phyloP scores from a whole-genome alignment of 2,888 invertebrate species.

The Nipponacmea schrenckii region DNA sequence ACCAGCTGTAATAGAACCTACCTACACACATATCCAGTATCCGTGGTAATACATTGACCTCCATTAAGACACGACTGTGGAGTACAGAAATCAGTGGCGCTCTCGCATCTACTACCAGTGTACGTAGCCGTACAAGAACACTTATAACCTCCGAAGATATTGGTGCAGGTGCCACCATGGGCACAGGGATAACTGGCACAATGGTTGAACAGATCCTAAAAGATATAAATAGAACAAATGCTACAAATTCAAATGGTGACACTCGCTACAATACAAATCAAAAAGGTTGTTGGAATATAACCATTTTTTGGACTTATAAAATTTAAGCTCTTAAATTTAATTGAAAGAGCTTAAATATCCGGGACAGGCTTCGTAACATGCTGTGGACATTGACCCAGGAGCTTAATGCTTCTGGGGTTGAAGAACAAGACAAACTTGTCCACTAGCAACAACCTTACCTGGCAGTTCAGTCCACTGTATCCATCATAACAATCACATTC shows the following conservation, averaged over 20 bases:
- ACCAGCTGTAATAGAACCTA: constrained; percentile 23
- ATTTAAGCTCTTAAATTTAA: too few relatives aligned
- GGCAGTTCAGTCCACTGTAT: constrained; percentile 43
- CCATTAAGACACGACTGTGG: constrained; percentile 35
- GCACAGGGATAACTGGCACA: constrained; percentile 43
- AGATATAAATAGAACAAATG: neutral
- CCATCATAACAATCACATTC: constrained; percentile 42
- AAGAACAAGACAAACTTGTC: too few relatives aligned
- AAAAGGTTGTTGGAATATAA: too few relatives aligned
- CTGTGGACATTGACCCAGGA: too few relatives aligned
- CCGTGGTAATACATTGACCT: constrained; percentile 35
- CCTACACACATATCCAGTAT: constrained; percentile 35
- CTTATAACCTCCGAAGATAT: constrained; percentile 31
- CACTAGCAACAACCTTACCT: constrained; percentile 36
- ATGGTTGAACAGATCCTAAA: constrained; percentile 30
- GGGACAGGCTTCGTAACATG: too few relatives aligned
- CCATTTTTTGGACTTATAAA: too few relatives aligned
- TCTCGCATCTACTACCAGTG: constrained; percentile 33
- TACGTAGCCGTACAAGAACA: constrained; percentile 40
- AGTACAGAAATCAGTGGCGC: constrained; percentile 35
- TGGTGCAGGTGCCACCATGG: constrained; percentile 42
- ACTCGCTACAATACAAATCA: too few relatives aligned
- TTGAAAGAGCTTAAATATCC: too few relatives aligned
- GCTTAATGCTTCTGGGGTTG: too few relatives aligned
- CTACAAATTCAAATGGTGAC: too few relatives aligned